Percentiles rank a stretch among this genome's conserved stretches.
These are phyloP conservation scores for Tapirus indicus DNA, from an alignment of 2,797 vertebrate genomes.

Conservation along the genomic window DNA sequence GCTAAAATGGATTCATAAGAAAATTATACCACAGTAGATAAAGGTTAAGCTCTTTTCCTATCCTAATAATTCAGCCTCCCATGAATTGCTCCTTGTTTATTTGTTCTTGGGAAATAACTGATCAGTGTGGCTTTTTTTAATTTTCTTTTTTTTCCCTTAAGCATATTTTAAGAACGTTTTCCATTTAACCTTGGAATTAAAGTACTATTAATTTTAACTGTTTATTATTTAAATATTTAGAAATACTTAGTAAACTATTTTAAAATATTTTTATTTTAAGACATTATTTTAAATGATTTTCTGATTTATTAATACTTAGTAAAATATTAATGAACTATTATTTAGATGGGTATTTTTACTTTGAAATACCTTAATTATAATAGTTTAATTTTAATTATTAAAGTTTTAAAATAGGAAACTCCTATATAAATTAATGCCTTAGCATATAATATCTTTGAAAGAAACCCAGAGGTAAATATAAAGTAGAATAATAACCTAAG, in stretches of 20 bases:
- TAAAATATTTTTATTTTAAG: slow-evolving; percentile 1
- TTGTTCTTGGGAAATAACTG: slow-evolving; percentile 30
- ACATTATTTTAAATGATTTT: neutral
- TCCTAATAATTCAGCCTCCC: neutral
- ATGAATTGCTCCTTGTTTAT: neutral
- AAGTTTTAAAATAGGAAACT: neutral
- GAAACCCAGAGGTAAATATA: slow-evolving; percentile 50
- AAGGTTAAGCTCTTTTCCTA: neutral
- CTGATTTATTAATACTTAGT: neutral
- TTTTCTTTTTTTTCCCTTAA: neutral
- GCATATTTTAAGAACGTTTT: slow-evolving; percentile 32
- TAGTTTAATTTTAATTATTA: neutral
- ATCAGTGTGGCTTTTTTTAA: neutral
- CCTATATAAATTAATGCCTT: slow-evolving; percentile 5
- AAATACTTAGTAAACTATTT: neutral
- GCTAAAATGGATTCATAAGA: slow-evolving; percentile 8
- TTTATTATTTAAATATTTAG: slow-evolving; percentile 48
- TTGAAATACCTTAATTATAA: neutral
- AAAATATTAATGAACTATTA: neutral
- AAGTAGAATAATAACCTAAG: neutral
- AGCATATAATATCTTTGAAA: slow-evolving; percentile 32
- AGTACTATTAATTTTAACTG: neutral
- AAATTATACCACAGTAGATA: neutral
- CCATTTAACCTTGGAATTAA: slow-evolving; percentile 48
- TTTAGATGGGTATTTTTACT: neutral